Conservation (phyloP, 2,113 vertebrate species). For the Martes martes region DNA sequence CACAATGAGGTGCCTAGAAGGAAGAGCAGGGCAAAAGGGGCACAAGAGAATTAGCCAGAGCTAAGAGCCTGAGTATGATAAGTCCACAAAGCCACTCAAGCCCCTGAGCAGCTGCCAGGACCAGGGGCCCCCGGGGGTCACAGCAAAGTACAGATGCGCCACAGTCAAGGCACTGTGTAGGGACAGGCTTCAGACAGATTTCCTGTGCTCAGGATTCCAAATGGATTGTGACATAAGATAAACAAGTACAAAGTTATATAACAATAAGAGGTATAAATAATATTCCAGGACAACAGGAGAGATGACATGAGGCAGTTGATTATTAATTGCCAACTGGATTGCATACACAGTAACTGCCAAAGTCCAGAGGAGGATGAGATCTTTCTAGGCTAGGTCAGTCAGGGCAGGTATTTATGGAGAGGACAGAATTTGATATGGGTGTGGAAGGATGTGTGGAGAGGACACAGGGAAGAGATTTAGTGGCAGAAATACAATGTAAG, state of each 20-base stretch:
- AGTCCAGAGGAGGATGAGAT: background rate
- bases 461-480: background rate
- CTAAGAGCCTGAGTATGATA: background rate
- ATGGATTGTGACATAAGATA: slow-evolving; percentile 37
- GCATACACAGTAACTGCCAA: background rate
- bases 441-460: background rate
- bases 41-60: slow-evolving; percentile 14
- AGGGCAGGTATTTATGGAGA: background rate
- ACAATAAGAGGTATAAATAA: slow-evolving; percentile 35
- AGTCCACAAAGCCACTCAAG: background rate
- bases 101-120: background rate
- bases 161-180: background rate
- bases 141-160: background rate
- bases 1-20: slow-evolving; percentile 94
- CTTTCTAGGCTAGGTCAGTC: background rate
- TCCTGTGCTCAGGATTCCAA: slow-evolving; percentile 2
- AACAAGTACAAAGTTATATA: slow-evolving; percentile 44
- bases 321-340: background rate
- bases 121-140: background rate
- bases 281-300: background rate
- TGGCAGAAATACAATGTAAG: background rate
- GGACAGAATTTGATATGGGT: background rate
- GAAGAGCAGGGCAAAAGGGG: background rate
- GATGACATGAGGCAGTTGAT: background rate
- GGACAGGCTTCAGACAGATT: background rate